Percentiles rank a stretch among this genome's conserved stretches.
phyloP scores from a whole-genome alignment of 2,888 invertebrate genomes.

The Syritta pipiens region DNA sequence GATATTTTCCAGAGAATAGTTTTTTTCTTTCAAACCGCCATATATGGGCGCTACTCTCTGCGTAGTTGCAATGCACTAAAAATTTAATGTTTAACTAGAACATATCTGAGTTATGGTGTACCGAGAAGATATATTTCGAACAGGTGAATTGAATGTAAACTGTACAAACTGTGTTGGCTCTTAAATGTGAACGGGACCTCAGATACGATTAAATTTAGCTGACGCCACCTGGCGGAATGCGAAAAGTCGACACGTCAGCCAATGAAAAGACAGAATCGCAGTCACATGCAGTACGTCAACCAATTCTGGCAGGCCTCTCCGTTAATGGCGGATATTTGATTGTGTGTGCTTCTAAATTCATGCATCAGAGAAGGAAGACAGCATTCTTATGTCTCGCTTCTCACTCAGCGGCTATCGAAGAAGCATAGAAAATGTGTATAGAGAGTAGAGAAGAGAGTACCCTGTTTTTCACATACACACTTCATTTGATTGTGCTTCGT shows the following conservation, averaged over 20 bases:
- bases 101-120: no score
- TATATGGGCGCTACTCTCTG: no score
- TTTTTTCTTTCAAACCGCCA: no score
- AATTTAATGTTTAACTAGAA: no score
- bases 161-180: no score
- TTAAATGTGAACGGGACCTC: neutral
- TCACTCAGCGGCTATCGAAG: neutral
- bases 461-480: conserved; percentile 80
- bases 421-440: conserved; percentile 79
- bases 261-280: conserved; percentile 28
- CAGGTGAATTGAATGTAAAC: no score
- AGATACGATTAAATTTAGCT: neutral
- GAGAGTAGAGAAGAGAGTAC: conserved; percentile 94
- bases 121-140: no score
- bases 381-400: neutral
- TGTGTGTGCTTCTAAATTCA: conserved; percentile 75
- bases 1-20: no score
- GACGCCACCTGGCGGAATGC: conserved; percentile 55
- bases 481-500: conserved; percentile 62
- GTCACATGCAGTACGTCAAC: conserved; percentile 73
- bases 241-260: neutral
- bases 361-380: conserved; percentile 30
- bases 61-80: no score
- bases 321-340: conserved; percentile 83
- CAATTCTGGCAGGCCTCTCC: conserved; percentile 80